Base-by-base conservation (phyloP, 2,113 vertebrate species). In the Gopherus flavomarginatus region DNA sequence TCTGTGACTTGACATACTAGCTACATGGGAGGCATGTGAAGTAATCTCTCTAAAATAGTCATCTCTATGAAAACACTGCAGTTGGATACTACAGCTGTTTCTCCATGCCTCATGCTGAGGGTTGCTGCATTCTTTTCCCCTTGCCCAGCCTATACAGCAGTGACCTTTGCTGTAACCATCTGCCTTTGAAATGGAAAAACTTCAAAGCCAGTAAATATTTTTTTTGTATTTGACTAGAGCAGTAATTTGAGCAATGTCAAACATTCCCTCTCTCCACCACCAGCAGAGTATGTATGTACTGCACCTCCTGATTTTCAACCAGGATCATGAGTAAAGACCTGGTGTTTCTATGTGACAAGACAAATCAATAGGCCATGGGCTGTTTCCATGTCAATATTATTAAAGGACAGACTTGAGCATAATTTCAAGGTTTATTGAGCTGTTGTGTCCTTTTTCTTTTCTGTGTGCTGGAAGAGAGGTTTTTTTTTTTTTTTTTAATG, bases 391-490 rank as follows among this genome's bases (percentile, higher is more conserved):
- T 44, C 3, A 5, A 2, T 19, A 14, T 47, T 2, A 0, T 24
- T 8, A 75, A 80, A 81, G 52, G 0, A 50, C 2, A 44, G 47
- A 27, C 17, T 0, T 7, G 47, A 13, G 29, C 1, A 31, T 7
- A 26, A 9, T 44, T 19, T n/a, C 54, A 50, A 49, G 12, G 29
- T 13, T 12, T 2, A 26, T 5, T 1, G 0, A 26, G 8, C 1
- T 10, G 3, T 5, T 1, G 1, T 42, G 9, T 9, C 47, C 3
- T 0, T 4, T 6, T 35, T 62, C 56, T 75, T 77, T 44, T 21
- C 7, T 35, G 17, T 44, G 19, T 22, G 31, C 31, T n/a, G 17
- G 79, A 81, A 50, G 14, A 31, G 69, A 3, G 9, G 21, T 19
- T 69, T 35, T n/a, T n/a, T n/a, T n/a, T 69, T 17, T 65, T 31